Evolutionary conservation across 2,113 vertebrate genomes (phyloP).

Genomic region (Cyanoderma ruficeps): DNA sequence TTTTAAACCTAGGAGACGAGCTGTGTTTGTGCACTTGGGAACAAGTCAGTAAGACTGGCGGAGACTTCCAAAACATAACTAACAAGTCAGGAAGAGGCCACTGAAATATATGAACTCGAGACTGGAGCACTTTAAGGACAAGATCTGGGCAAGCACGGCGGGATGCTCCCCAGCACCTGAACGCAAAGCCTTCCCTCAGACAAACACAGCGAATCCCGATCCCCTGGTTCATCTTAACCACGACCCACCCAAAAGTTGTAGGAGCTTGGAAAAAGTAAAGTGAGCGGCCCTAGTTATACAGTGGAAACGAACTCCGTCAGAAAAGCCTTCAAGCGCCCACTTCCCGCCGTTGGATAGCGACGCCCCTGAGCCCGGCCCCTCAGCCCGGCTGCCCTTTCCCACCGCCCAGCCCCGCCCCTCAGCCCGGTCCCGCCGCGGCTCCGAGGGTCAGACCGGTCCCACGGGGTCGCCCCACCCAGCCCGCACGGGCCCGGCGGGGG

Average conservation of each 20-base stretch:
- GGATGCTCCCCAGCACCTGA: not conserved
- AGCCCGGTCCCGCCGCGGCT: not conserved
- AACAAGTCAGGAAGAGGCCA: not conserved
- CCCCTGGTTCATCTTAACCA: rapidly evolving
- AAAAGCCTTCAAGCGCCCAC: rapidly evolving
- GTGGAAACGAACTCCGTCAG: rapidly evolving
- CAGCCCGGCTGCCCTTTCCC: not conserved
- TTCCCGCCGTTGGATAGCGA: no score
- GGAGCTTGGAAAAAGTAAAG: no score
- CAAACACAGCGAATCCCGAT: rapidly evolving
- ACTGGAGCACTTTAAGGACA: rapidly evolving
- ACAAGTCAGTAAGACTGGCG: not conserved
- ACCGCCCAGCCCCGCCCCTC: not conserved
- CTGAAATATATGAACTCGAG: rapidly evolving
- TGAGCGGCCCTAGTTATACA: not conserved
- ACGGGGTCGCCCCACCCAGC: not conserved
- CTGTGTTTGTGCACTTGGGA: not conserved
- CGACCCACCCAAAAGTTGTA: rapidly evolving
- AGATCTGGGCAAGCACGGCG: rapidly evolving
- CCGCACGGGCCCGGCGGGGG: not conserved
- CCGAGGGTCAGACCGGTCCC: not conserved
- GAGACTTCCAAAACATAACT: not conserved
- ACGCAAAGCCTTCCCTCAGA: not conserved
- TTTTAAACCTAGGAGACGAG: not conserved
- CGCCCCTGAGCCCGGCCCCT: no score